Base-by-base conservation (phyloP, 2,888 invertebrate genomes). In the Subacronicta megacephala region DNA sequence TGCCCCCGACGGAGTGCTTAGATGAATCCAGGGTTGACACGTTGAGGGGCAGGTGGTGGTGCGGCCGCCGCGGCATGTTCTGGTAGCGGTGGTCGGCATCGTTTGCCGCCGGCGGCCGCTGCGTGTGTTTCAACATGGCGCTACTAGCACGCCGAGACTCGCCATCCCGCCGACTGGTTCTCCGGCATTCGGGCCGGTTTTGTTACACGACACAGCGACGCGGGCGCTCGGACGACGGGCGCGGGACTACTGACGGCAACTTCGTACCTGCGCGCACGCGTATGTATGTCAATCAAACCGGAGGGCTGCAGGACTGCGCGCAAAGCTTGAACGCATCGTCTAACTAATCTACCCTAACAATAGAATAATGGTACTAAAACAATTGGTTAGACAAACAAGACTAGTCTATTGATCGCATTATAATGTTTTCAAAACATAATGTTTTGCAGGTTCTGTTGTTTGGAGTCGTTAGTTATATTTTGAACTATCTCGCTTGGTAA, bases 91-190 rank as follows among this genome's bases (percentile, higher is more conserved):
- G 93, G 81, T 95, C 95, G 83, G 88, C 92, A 92, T 92, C 93
- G 85, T 85, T 91, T 75, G 90, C 92, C 90, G 92, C 89, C 84
- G 93, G 92, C 92, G 93, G 93, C 93, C 93, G 93, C 93, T 94
- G 94, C 87, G 96, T 96, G 94, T 96, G 96, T 93, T 96, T 96
- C 95, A 96, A 95, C 96, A 96, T 96, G 90, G 87, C 92, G 90
- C 81, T 80, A 82, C 84, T 87, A 88, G 88, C 85, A 87, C 88
- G 84, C 88, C 83, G 84, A 78, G 79, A 83, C 84, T 84, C 85
- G 88, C 90, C 93, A 92, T 92, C 86, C 82, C 86, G 87, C 85
- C 89, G 90, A 89, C 89, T 87, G 88, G 88, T 87, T 87, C 77
- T 77, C 85, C 84, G 85, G 84, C 92, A 92, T 92, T 79, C 84